Conservation (phyloP, 2,113 vertebrate species). For the Sus scrofa region DNA sequence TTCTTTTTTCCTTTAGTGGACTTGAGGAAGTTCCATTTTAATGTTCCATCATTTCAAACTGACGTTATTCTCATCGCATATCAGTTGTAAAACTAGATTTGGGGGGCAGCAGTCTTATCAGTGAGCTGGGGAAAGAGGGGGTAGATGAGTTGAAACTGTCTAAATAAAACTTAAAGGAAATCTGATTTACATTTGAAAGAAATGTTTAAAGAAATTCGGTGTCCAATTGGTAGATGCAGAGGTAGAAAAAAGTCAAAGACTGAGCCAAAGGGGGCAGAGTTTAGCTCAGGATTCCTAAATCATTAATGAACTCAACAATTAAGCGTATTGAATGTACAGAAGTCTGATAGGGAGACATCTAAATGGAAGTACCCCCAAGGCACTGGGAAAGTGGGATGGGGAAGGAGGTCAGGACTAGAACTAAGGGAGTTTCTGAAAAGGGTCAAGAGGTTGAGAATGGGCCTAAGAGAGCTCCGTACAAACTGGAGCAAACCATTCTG, state of each 20-base stretch:
- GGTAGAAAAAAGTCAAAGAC: background rate
- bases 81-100: conserved; percentile 12
- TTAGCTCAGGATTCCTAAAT: background rate
- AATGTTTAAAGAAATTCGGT: background rate
- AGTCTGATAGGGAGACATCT: background rate
- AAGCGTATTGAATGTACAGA: background rate
- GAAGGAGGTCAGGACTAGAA: background rate
- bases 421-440: background rate
- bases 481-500: background rate
- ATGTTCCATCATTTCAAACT: conserved; percentile 1
- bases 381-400: background rate
- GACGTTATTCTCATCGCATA: background rate
- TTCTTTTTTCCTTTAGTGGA: background rate
- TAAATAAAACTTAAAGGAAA: background rate
- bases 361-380: background rate
- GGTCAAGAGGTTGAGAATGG: background rate
- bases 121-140: background rate
- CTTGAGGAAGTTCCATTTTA: conserved; percentile 56
- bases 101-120: background rate
- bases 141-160: background rate
- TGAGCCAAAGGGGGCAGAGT: background rate
- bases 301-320: background rate
- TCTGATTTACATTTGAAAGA: conserved; percentile 8
- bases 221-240: background rate
- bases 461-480: background rate